Evolutionary conservation across 2,888 invertebrate species (phyloP), one percentile per base, ranked within the genome.

Genomic region (Oxyscelio sp.): DNA sequence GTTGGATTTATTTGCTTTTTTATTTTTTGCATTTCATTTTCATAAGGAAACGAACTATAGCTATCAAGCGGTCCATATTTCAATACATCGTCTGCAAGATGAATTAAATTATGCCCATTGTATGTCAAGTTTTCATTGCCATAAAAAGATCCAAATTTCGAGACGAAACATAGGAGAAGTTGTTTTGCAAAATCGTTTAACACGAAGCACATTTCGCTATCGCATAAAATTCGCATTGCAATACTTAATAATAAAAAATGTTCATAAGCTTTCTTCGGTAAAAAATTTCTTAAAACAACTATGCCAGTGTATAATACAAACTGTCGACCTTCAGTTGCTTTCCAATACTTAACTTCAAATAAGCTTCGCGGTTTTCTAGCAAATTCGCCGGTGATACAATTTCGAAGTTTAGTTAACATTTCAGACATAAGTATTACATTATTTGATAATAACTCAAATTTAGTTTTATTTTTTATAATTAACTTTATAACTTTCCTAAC

Each of bases 311-410:
- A 68, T 13, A 68, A 40, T 8, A 68, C 1, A 43, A 68, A 68
- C 22, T 68, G 56, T 6, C 56, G 68, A 43, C 56, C 22, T 56
- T 68, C 68, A 0, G 68, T 68, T 0, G 68, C 68, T 19, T 68
- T 68, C 68, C 68, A 68, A 19, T 40, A 68, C 19, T 56, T 54
- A n/a, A 17, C 9, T 3, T 66, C 52, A 17, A 50, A 66, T 9
- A 66, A 52, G 15, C 52, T 66, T 22, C 66, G 19, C 19, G 66
- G 54, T 40, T 13, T 40, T 68, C 66, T 52, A 0, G 50, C 17
- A 15, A 65, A 65, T 22, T 65, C 65, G 22, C 34, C n/a, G 0
- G n/a, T 21, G 8, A 61, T 43, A 15, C 61, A 61, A 21, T 0
- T 9, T 52, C 24, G 21, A n/a, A 43, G 21, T 17, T 63, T 45